These are phyloP conservation scores for Aphyosemion australe DNA, from an alignment of 2,113 vertebrate genomes.

Conservation along the genomic window DNA sequence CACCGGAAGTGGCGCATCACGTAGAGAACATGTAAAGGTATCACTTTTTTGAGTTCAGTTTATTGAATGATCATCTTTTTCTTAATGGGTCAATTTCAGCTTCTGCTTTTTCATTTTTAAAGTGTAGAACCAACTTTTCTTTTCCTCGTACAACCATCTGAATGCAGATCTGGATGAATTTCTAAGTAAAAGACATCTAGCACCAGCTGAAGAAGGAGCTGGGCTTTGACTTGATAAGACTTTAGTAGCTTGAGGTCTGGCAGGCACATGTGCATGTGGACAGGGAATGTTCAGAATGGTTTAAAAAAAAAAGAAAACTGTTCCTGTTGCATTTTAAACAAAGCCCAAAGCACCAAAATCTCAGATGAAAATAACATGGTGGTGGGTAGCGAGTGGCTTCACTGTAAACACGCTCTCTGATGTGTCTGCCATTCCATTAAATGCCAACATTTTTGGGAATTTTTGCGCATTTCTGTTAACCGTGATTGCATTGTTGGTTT, in stretches of 20 bases:
- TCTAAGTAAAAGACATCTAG: slow-evolving; percentile 6
- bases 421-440: neutral
- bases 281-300: slow-evolving; percentile 37
- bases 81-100: neutral
- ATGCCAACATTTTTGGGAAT: slow-evolving; percentile 22
- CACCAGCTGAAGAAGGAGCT: slow-evolving; percentile 26
- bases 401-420: neutral
- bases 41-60: too few species aligned
- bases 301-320: slow-evolving; percentile 16
- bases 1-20: slow-evolving; percentile 2
- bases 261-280: slow-evolving; percentile 41
- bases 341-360: neutral
- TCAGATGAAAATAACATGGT: slow-evolving; percentile 21
- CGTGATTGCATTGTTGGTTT: neutral
- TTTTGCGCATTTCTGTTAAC: neutral
- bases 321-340: slow-evolving; percentile 26
- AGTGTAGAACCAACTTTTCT: slow-evolving; percentile 3
- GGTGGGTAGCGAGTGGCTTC: neutral
- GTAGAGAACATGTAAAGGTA: neutral
- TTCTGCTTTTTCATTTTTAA: neutral
- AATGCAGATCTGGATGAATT: slow-evolving; percentile 13
- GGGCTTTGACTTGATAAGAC: slow-evolving; percentile 16
- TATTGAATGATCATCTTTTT: too few species aligned
- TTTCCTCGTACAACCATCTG: slow-evolving; percentile 4
- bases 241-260: slow-evolving; percentile 37